Evolutionary conservation across 2,888 invertebrate species (phyloP).

Genomic region (Ophion obscuratus): DNA sequence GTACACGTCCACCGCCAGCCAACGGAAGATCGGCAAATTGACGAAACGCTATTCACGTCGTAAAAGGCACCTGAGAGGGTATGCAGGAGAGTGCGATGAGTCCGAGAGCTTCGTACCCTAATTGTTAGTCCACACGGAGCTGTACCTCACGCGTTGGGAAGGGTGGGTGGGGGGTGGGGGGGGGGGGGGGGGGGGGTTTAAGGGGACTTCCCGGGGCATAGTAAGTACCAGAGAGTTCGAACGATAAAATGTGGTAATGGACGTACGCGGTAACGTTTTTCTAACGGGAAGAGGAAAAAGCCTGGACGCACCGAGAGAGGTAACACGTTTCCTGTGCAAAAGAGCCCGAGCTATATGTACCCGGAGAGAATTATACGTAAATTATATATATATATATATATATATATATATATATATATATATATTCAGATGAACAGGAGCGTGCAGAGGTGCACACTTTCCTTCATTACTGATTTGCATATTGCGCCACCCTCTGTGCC

Average conservation of each 20-base stretch:
- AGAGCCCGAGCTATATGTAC: conserved; percentile 44
- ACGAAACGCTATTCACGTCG: conserved; percentile 30
- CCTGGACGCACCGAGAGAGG: conserved; percentile 47
- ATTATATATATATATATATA: conserved; percentile 26
- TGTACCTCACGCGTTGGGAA: conserved; percentile 36
- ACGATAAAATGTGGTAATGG: conserved; percentile 68
- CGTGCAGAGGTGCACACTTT: conserved; percentile 57
- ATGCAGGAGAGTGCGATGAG: conserved; percentile 39
- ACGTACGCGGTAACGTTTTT: conserved; percentile 55
- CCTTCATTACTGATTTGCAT: conserved; percentile 68
- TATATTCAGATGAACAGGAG: conserved; percentile 34
- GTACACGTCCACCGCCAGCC: background rate
- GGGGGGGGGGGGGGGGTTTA: background rate
- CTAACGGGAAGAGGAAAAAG: conserved; percentile 37
- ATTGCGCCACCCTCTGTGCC: conserved; percentile 53
- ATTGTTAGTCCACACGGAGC: conserved; percentile 35
- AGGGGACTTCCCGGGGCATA: conserved; percentile 50
- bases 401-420: conserved; percentile 11
- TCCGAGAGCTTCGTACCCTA: conserved; percentile 34
- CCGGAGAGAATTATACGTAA: conserved; percentile 33
- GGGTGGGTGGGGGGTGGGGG: background rate
- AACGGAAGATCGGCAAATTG: conserved; percentile 24
- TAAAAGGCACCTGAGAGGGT: conserved; percentile 18
- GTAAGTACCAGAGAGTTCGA: conserved; percentile 65
- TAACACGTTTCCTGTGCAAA: conserved; percentile 62